A percentile compares a stretch with the other conserved stretches of the same genome.
These are phyloP conservation scores for Silurus meridionalis DNA, from an alignment of 2,113 vertebrate species.

Conservation along the genomic window DNA sequence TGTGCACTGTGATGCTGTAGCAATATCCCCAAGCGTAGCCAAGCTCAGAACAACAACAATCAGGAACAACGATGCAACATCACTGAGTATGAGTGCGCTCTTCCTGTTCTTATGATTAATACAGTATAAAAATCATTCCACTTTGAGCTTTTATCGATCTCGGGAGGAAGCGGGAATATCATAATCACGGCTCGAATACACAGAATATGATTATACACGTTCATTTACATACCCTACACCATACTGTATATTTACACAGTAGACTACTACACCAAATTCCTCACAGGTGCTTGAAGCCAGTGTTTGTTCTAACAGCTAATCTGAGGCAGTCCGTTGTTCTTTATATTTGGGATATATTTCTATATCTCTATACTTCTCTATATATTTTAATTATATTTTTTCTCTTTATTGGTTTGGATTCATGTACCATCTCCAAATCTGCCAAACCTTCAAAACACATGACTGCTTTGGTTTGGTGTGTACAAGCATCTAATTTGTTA, in stretches of 20 bases:
- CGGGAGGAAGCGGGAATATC: constrained; percentile 56
- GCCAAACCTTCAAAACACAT: no score
- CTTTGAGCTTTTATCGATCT: constrained; percentile 87
- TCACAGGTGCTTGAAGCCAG: neutral
- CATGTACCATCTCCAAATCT: neutral
- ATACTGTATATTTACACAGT: neutral
- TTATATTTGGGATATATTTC: neutral
- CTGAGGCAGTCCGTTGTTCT: neutral
- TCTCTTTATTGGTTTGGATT: neutral
- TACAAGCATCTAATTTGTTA: no score
- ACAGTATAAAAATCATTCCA: constrained; percentile 88
- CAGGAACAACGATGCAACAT: constrained; percentile 81
- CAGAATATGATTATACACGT: neutral
- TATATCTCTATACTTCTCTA: neutral
- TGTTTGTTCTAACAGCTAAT: neutral
- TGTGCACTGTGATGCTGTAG: constrained; percentile 81
- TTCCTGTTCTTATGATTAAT: constrained; percentile 88
- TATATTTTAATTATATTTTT: no score
- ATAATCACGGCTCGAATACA: neutral
- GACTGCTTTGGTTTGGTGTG: no score
- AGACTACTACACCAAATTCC: neutral
- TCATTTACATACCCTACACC: neutral
- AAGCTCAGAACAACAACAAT: constrained; percentile 86
- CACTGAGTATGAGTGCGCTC: constrained; percentile 81
- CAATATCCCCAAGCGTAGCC: constrained; percentile 90